phyloP scores from a whole-genome alignment of 2,113 vertebrate species.

The Solenodon paradoxus region DNA sequence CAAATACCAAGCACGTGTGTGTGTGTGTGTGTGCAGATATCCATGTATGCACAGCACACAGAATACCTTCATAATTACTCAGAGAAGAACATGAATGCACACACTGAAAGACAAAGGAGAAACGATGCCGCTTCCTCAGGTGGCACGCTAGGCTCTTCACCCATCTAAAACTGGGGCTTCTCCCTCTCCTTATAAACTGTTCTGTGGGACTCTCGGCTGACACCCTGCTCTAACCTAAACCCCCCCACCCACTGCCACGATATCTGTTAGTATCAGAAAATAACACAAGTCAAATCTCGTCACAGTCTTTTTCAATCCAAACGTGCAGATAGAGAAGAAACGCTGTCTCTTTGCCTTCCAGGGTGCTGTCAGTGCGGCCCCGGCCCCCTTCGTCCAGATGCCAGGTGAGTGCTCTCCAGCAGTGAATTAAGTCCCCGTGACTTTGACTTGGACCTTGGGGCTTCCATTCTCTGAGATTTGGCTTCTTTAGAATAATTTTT shows the following conservation, averaged over 20 bases:
- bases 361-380: slow-evolving; percentile 79
- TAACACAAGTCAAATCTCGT: no score
- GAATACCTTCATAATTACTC: background rate
- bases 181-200: slow-evolving; percentile 18
- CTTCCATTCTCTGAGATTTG: background rate
- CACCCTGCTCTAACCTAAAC: background rate
- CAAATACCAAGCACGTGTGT: background rate
- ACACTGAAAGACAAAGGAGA: background rate
- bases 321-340: background rate
- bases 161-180: slow-evolving; percentile 37
- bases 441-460: background rate
- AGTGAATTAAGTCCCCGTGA: background rate
- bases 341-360: slow-evolving; percentile 76
- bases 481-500: background rate
- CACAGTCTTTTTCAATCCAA: no score
- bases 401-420: slow-evolving; percentile 85
- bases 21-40: no score
- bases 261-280: background rate
- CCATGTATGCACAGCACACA: background rate
- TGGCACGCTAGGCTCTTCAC: background rate
- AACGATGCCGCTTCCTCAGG: background rate
- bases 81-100: background rate
- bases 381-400: slow-evolving; percentile 85
- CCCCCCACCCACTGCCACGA: background rate
- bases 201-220: background rate